phyloP scores from a whole-genome alignment of 2,888 invertebrate species.

The Ormyrus rosae region DNA sequence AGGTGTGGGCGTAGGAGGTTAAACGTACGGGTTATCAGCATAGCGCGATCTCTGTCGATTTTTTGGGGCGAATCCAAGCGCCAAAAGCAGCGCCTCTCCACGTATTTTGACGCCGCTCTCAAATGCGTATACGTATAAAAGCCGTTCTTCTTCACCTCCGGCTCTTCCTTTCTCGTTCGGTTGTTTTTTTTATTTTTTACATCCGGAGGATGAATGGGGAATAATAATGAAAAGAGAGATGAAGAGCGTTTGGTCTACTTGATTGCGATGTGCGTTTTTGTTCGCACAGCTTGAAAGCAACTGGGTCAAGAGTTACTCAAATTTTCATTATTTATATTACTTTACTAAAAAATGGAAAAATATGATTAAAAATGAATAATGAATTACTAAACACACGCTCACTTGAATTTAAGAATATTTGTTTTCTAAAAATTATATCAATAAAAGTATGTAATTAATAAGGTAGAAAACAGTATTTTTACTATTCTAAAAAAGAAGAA shows the following conservation, averaged over 20 bases:
- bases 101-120: slow-evolving; percentile 17
- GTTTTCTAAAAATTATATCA: no score
- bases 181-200: slow-evolving; percentile 16
- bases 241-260: not conserved
- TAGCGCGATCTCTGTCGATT: slow-evolving; percentile 64
- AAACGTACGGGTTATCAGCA: slow-evolving; percentile 68
- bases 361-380: not conserved
- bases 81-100: slow-evolving; percentile 66
- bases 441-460: no score
- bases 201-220: slow-evolving; percentile 37
- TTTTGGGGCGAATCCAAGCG: slow-evolving; percentile 56
- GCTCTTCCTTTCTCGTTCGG: not conserved
- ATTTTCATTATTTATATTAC: not conserved
- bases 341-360: not conserved
- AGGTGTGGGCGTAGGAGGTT: slow-evolving; percentile 57
- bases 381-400: no score
- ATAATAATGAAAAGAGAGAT: slow-evolving; percentile 14
- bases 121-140: not conserved
- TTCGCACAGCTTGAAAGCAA: not conserved
- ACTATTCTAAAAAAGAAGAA: no score
- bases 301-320: slow-evolving; percentile 22
- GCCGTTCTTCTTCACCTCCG: not conserved
- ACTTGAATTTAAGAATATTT: no score
- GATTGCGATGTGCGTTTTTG: not conserved
- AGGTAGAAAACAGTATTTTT: no score